Evolutionary conservation across 1,140 invertebrate species (phyloP).

Genomic region (Heliconius melpomene): DNA sequence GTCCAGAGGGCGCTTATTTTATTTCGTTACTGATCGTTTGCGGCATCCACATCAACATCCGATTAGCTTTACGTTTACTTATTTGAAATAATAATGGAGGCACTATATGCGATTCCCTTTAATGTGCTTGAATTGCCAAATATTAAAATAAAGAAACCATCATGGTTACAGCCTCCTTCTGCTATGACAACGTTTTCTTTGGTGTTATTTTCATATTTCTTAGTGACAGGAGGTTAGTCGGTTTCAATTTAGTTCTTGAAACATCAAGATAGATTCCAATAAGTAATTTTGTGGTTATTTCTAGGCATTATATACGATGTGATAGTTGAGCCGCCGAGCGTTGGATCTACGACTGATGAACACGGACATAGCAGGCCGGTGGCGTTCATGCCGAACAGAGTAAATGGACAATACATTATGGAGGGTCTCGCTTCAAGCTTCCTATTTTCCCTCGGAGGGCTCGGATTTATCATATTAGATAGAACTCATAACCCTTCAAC

Average conservation of each 20-base stretch:
- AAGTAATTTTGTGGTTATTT: slow-evolving; percentile 59
- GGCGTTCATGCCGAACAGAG: slow-evolving; percentile 98
- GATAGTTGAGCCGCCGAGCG: slow-evolving; percentile 98
- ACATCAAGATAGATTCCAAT: slow-evolving; percentile 46
- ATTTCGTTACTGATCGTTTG: slow-evolving; percentile 1
- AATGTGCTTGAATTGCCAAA: slow-evolving; percentile 94
- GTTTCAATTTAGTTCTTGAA: slow-evolving; percentile 32
- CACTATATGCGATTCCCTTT: slow-evolving; percentile 90
- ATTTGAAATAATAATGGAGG: slow-evolving; percentile 85
- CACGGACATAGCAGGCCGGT: slow-evolving; percentile 97
- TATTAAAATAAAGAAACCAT: slow-evolving; percentile 94
- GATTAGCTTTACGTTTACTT: slow-evolving; percentile 17
- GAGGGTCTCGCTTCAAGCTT: slow-evolving; percentile 98
- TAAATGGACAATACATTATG: slow-evolving; percentile 99
- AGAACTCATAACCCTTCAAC: slow-evolving; percentile 95
- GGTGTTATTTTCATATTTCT: slow-evolving; percentile 96
- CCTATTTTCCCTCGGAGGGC: slow-evolving; percentile 95
- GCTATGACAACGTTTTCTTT: slow-evolving; percentile 96
- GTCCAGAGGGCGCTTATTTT: not conserved
- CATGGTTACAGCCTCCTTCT: slow-evolving; percentile 95
- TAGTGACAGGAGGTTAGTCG: slow-evolving; percentile 96
- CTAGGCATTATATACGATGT: slow-evolving; percentile 99
- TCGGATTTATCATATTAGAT: slow-evolving; percentile 98
- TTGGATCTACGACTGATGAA: slow-evolving; percentile 98
- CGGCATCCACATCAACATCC: slow-evolving; percentile 38